Percentiles rank a stretch among this genome's conserved stretches.
phyloP scores from a whole-genome alignment of 2,888 invertebrate genomes.

The Gortyna flavago region DNA sequence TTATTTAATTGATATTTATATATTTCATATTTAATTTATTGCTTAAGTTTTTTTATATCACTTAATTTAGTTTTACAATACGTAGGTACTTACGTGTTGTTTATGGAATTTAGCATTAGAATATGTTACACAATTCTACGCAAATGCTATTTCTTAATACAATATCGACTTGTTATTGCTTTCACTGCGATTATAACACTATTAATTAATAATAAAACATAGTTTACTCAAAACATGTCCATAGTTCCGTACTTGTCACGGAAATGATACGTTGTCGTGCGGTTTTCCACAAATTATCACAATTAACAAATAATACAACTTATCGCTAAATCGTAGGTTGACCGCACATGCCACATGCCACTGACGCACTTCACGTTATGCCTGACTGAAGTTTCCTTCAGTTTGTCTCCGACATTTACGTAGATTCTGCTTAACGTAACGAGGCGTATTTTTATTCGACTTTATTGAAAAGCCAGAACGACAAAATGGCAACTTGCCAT shows the following conservation, averaged over 20 bases:
- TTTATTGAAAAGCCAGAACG: constrained; percentile 79
- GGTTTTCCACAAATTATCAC: constrained; percentile 53
- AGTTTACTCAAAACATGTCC: constrained; percentile 40
- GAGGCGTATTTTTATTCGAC: constrained; percentile 84
- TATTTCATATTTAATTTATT: constrained; percentile 22
- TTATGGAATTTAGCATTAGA: constrained; percentile 4
- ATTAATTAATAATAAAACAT: constrained; percentile 23
- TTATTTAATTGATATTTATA: constrained; percentile 24
- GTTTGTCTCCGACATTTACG: constrained; percentile 76
- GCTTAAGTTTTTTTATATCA: constrained; percentile 10
- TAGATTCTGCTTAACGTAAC: constrained; percentile 74
- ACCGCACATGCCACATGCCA: constrained; percentile 59
- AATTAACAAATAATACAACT: constrained; percentile 46
- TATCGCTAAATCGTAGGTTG: constrained; percentile 42
- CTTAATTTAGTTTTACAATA: constrained; percentile 24
- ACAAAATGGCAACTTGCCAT: constrained; percentile 87
- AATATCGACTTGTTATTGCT: constrained; percentile 33
- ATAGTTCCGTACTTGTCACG: constrained; percentile 44
- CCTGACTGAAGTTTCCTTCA: constrained; percentile 71
- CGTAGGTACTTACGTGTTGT: constrained; percentile 1
- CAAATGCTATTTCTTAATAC: constrained; percentile 4
- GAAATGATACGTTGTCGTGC: constrained; percentile 46
- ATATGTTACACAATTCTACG: neutral
- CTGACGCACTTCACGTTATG: constrained; percentile 72
- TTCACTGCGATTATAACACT: constrained; percentile 22